A percentile compares a stretch with the other conserved stretches of the same genome.
Conservation (phyloP, 53 echinoderm and acorn worm species). For the Apostichopus leukothele region DNA sequence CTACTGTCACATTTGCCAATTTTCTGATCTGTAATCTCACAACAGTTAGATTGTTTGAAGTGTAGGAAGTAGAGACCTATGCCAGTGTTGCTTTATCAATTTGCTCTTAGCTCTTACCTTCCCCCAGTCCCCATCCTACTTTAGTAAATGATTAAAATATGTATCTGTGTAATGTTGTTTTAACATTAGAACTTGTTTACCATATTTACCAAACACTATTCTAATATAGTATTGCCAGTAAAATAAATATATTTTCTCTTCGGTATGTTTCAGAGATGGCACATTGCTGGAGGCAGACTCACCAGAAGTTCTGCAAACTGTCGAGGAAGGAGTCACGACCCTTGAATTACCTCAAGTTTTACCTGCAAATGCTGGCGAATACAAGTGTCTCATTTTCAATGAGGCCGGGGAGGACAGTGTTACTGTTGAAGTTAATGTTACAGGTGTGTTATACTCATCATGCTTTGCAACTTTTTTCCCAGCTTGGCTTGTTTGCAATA, state of each 20-base stretch:
- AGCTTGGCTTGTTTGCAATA: neutral
- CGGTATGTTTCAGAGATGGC: slow-evolving; percentile 60
- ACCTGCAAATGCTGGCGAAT: slow-evolving; percentile 76
- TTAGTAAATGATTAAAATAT: no score
- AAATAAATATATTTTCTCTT: neutral
- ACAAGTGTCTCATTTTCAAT: slow-evolving; percentile 79
- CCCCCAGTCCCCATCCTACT: no score
- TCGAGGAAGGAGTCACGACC: slow-evolving; percentile 70
- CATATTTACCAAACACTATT: no score
- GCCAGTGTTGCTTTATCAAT: no score
- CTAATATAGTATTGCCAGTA: neutral
- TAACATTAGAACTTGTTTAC: no score
- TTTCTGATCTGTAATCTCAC: no score
- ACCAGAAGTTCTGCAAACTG: slow-evolving; percentile 64
- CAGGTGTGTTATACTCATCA: slow-evolving; percentile 52
- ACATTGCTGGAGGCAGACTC: slow-evolving; percentile 65
- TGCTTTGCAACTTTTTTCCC: neutral
- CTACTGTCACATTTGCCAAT: no score
- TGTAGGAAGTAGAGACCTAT: no score
- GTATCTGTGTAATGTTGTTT: no score
- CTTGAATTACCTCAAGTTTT: slow-evolving; percentile 63
- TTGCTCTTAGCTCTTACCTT: no score
- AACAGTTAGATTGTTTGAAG: no score
- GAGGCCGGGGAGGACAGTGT: slow-evolving; percentile 80
- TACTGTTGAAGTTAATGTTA: slow-evolving; percentile 66